Evolutionary conservation across 2,797 vertebrate genomes (phyloP).

Genomic region (Syncerus caffer): DNA sequence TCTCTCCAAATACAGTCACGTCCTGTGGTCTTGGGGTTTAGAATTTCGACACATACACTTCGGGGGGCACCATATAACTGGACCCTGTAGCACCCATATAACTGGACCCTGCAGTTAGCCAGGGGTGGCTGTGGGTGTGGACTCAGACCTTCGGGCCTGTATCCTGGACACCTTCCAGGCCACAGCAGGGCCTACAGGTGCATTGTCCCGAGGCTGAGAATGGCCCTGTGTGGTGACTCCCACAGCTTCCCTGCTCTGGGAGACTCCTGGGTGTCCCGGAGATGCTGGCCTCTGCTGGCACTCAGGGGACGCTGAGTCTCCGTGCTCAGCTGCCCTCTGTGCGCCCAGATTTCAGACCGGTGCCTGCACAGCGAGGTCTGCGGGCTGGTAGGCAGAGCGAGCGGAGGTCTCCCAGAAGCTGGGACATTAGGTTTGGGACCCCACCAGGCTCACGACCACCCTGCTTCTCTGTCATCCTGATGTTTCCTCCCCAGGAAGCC

Average conservation of each 20-base stretch:
- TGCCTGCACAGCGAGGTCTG: rapidly evolving
- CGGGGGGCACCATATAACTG: background rate
- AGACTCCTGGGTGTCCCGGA: rapidly evolving
- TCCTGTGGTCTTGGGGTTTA: background rate
- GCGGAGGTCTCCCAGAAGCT: rapidly evolving
- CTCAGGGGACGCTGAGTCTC: background rate
- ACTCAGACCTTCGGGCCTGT: rapidly evolving
- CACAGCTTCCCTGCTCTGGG: rapidly evolving
- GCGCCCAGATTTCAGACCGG: background rate
- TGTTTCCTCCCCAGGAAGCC: background rate
- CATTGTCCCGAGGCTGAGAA: rapidly evolving
- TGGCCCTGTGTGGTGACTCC: rapidly evolving
- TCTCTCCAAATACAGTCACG: rapidly evolving
- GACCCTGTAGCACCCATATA: rapidly evolving
- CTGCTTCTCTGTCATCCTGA: background rate
- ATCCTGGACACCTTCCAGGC: rapidly evolving
- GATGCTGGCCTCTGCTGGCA: rapidly evolving
- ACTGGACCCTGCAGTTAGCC: background rate
- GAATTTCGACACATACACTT: rapidly evolving
- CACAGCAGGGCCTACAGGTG: rapidly evolving
- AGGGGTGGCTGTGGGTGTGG: background rate
- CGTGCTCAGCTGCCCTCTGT: rapidly evolving
- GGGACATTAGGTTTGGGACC: background rate
- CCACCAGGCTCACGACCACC: rapidly evolving
- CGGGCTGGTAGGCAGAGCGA: rapidly evolving